phyloP scores from a whole-genome alignment of 2,888 invertebrate species.

The Endotricha flammealis region DNA sequence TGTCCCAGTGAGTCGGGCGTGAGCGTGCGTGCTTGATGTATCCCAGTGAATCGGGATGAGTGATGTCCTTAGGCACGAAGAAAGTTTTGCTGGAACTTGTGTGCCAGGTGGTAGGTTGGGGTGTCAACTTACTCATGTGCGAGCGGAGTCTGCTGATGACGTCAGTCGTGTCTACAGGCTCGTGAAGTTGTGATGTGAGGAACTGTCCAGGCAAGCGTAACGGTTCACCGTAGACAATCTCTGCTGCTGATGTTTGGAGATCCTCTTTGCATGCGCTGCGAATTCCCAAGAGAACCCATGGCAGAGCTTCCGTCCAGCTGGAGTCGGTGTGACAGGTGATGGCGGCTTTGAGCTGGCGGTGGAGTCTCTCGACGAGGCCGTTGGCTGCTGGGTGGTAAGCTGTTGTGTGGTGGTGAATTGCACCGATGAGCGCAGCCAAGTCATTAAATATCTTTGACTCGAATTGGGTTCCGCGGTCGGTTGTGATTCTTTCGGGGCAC shows the following conservation, averaged over 20 bases:
- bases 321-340: neutral
- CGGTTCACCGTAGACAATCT: conserved; percentile 18
- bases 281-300: neutral
- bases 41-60: too few relatives aligned
- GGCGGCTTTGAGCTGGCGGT: neutral
- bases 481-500: conserved; percentile 28
- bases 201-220: conserved; percentile 1
- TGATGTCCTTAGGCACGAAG: too few relatives aligned
- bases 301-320: neutral
- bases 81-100: too few relatives aligned
- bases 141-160: too few relatives aligned
- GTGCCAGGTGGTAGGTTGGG: too few relatives aligned
- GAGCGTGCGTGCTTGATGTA: too few relatives aligned
- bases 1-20: too few relatives aligned
- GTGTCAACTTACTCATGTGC: too few relatives aligned
- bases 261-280: conserved; percentile 2
- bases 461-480: conserved; percentile 37
- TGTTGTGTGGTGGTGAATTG: neutral
- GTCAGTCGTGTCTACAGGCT: too few relatives aligned
- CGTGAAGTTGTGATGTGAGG: too few relatives aligned
- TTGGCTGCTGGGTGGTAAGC: conserved; percentile 7
- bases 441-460: neutral
- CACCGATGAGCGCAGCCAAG: neutral
- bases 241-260: conserved; percentile 1
- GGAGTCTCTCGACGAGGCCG: neutral